A percentile compares a stretch with the other conserved stretches of the same genome.
These are phyloP conservation scores for Meandrina meandrites DNA, from an alignment of 92 coral and sea anemone species.

Conservation along the genomic window DNA sequence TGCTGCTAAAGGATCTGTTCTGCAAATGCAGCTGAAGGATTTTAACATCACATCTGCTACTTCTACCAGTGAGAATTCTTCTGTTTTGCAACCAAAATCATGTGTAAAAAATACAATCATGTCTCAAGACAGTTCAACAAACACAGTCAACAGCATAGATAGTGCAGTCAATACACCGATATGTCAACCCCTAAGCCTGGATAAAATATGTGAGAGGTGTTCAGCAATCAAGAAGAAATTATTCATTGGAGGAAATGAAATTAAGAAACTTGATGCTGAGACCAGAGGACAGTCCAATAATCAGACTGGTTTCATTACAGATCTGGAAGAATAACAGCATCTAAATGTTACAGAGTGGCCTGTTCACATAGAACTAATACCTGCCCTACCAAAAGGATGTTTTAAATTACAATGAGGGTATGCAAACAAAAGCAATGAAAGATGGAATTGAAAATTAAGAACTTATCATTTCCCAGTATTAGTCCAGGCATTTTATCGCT, in stretches of 20 bases:
- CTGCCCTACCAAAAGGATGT: conserved; percentile 46
- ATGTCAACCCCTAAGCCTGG: conserved; percentile 37
- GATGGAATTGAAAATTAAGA: conserved; percentile 64
- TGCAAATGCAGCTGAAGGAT: conserved; percentile 63
- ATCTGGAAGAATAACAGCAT: conserved; percentile 35
- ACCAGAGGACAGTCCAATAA: conserved; percentile 42
- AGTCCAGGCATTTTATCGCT: no score
- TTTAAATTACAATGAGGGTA: conserved; percentile 29
- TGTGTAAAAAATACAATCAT: no score
- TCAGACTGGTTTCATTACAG: conserved; percentile 37
- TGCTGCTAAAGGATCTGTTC: conserved; percentile 67
- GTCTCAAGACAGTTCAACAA: no score
- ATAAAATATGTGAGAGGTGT: conserved; percentile 66
- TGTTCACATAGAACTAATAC: conserved; percentile 61
- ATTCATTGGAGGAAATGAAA: conserved; percentile 39
- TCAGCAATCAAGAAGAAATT: conserved; percentile 44
- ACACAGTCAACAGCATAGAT: no score
- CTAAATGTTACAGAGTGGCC: conserved; percentile 60
- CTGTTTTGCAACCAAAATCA: no score
- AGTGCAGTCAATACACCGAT: no score
- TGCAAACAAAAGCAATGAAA: conserved; percentile 62
- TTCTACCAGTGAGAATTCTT: no score
- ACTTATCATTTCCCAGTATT: conserved; percentile 21
- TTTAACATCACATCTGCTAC: conserved; percentile 26
- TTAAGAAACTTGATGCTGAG: conserved; percentile 19